Conservation (phyloP, 2,113 vertebrate species). For the Pitta sordida region DNA sequence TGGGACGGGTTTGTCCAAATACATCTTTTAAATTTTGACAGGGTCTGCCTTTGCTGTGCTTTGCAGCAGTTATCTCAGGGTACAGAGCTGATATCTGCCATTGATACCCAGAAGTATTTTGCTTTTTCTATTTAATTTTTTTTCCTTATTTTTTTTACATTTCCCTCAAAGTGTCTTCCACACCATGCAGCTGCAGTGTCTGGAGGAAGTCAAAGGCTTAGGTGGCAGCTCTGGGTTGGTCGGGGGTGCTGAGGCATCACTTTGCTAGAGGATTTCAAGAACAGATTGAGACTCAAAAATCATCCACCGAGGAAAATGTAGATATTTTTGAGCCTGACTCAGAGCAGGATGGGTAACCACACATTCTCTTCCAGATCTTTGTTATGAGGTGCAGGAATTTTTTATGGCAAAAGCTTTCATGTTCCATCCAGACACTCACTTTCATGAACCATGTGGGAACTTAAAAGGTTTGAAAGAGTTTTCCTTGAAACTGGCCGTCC, state of each 20-base stretch:
- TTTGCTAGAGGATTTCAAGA: background rate
- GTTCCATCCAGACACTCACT: background rate
- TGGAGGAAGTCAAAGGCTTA: background rate
- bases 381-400: background rate
- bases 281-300: background rate
- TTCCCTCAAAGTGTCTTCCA: background rate
- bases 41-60: background rate
- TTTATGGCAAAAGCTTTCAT: background rate
- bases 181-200: background rate
- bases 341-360: background rate
- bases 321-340: background rate
- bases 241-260: background rate
- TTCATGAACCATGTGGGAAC: background rate
- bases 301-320: background rate
- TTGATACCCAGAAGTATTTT: background rate
- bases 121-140: background rate
- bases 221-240: background rate
- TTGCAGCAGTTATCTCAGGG: background rate
- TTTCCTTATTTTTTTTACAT: background rate
- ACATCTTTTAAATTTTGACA: background rate
- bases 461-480: background rate
- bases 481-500: background rate
- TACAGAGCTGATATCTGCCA: background rate
- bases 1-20: background rate
- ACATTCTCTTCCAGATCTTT: background rate